Percentiles rank a stretch among this genome's conserved stretches.
phyloP scores from a whole-genome alignment of 2,888 invertebrate genomes.

The Trypoxylon attenuatum region DNA sequence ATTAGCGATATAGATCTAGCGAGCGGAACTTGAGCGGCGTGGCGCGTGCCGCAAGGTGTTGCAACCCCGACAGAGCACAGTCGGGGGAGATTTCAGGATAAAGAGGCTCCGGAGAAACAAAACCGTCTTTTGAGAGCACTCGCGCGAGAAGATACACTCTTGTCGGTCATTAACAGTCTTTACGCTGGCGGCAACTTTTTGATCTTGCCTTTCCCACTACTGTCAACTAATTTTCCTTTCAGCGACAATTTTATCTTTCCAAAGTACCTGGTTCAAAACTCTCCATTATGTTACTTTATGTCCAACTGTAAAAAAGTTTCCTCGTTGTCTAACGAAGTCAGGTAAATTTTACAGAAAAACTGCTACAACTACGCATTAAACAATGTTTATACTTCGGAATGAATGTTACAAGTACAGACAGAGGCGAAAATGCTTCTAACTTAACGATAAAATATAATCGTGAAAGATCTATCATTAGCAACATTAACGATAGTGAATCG shows the following conservation, averaged over 20 bases:
- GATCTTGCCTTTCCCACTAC: neutral
- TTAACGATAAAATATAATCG: no score
- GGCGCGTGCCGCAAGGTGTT: slow-evolving; percentile 59
- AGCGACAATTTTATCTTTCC: neutral
- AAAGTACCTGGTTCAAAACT: no score
- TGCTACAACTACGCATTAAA: no score
- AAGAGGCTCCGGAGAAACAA: slow-evolving; percentile 31
- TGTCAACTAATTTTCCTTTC: neutral
- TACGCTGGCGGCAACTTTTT: slow-evolving; percentile 7
- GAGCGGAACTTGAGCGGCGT: slow-evolving; percentile 27
- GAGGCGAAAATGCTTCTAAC: no score
- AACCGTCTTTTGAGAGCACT: slow-evolving; percentile 24
- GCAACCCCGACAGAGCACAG: slow-evolving; percentile 31
- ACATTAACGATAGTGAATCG: no score
- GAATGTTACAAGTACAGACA: no score
- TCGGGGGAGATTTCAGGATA: slow-evolving; percentile 54
- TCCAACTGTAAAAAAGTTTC: no score
- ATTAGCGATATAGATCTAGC: slow-evolving; percentile 62
- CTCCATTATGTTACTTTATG: no score
- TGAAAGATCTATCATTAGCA: no score
- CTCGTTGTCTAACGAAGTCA: no score
- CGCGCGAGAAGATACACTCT: slow-evolving; percentile 20
- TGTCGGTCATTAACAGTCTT: slow-evolving; percentile 20
- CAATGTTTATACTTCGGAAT: no score
- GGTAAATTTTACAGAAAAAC: no score